Percentiles rank a stretch among this genome's conserved stretches.
Conservation (phyloP, 1,140 invertebrate species). For the Lasioglossum baleicum region DNA sequence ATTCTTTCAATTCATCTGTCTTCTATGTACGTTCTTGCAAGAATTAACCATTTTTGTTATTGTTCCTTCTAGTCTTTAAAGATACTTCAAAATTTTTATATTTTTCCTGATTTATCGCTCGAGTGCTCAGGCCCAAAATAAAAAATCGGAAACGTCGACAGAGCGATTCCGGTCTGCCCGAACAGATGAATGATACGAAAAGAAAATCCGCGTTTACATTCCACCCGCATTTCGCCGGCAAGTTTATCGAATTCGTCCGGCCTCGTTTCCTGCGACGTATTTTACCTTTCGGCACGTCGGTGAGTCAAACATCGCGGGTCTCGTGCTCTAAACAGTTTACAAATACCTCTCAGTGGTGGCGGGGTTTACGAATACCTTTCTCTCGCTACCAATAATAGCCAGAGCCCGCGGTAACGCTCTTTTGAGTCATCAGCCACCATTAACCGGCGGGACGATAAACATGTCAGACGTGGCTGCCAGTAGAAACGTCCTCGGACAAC, state of each 20-base stretch:
- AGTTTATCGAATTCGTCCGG: slow-evolving; percentile 10
- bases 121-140: no score
- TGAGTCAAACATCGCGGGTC: slow-evolving; percentile 39
- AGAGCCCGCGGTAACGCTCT: slow-evolving; percentile 38
- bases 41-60: no score
- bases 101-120: no score
- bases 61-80: no score
- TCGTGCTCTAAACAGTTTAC: slow-evolving; percentile 52
- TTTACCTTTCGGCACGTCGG: slow-evolving; percentile 54
- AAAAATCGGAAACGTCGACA: no score
- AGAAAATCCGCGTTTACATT: background rate
- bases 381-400: slow-evolving; percentile 58
- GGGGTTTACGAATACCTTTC: slow-evolving; percentile 44
- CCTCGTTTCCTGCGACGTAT: slow-evolving; percentile 43
- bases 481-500: background rate
- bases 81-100: no score
- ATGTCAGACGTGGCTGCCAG: background rate
- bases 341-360: slow-evolving; percentile 45
- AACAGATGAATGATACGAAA: no score
- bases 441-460: slow-evolving; percentile 25
- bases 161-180: no score
- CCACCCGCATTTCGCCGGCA: background rate
- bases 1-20: no score
- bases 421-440: slow-evolving; percentile 43
- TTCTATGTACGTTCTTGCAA: no score